Conservation (phyloP, 2,113 vertebrate species). For the Cyprinodon tularosa region DNA sequence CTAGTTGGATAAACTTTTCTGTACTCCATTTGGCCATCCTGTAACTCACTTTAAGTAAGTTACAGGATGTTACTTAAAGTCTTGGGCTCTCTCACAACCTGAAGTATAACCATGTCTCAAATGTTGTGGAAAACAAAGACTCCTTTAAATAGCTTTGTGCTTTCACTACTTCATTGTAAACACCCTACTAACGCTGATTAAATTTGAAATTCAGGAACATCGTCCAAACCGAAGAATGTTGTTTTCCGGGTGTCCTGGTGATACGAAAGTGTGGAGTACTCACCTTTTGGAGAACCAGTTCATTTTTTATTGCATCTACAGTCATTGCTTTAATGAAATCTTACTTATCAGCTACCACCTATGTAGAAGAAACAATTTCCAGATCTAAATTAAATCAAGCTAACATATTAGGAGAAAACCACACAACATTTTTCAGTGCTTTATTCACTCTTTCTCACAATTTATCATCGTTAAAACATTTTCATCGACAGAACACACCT, state of each 20-base stretch:
- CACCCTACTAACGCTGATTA: neutral
- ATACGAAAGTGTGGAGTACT: neutral
- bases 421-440: constrained; percentile 33
- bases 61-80: neutral
- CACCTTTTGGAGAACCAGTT: neutral
- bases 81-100: neutral
- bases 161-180: neutral
- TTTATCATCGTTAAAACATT: constrained; percentile 50
- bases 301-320: neutral
- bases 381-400: constrained; percentile 1
- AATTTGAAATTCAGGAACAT: neutral
- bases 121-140: neutral
- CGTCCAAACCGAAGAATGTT: neutral
- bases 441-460: constrained; percentile 59
- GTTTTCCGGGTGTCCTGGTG: neutral
- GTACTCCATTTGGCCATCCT: neutral
- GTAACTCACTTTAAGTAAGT: neutral
- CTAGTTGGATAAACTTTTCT: too few species aligned
- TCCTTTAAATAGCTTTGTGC: neutral
- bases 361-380: neutral
- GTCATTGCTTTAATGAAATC: neutral
- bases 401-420: neutral
- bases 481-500: constrained; percentile 56
- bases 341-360: neutral
- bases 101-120: neutral